Evolutionary conservation across 1,140 invertebrate genomes (phyloP), one percentile per base, ranked within the genome.

Genomic region (Vollenhovia emeryi): DNA sequence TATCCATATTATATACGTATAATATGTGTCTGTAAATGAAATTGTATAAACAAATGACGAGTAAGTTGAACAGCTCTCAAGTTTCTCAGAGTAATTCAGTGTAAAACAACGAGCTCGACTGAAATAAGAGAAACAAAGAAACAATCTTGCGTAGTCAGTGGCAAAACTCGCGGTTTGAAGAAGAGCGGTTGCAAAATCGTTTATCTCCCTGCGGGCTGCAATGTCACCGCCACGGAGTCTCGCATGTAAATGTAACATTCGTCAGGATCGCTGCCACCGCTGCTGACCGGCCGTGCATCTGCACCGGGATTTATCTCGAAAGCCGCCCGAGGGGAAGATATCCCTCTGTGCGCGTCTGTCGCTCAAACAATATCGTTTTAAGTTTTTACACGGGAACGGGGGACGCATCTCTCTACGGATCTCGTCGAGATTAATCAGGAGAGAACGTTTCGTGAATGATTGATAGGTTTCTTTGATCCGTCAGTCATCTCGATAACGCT

Each of bases 151-250:
- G 3, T 59, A 30, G 21, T 36, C 24, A 13, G 18, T 62, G 7
- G n/a, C 21, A 43, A 48, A 33, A 52, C 48, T 36, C 24, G n/a
- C 43, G 24, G 3, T 87, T 86, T 69, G 45, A 15, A 55, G 73
- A 87, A 83, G 27, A 30, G 27, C 21, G 33, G 2, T 11, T 21
- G 52, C 64, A 68, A 74, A 66, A 62, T 71, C 43, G 8, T 50
- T 86, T 84, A 73, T 86, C 62, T 62, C 13, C 11, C 30, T 21
- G 60, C 64, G 55, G 64, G 45, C 3, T 84, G 8, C 55, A 66
- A 84, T 73, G 57, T 87, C 71, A 71, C n/a, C 43, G 64, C 7
- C 78, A 55, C 18, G 33, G 52, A 48, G 68, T 43, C 57, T 50
- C 40, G 40, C 48, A 21, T 60, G 64, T 18, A 59, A 57, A 64